A percentile compares a stretch with the other conserved stretches of the same genome.
Evolutionary conservation across 2,888 invertebrate species (phyloP).

Genomic region (Steromphala cineraria): DNA sequence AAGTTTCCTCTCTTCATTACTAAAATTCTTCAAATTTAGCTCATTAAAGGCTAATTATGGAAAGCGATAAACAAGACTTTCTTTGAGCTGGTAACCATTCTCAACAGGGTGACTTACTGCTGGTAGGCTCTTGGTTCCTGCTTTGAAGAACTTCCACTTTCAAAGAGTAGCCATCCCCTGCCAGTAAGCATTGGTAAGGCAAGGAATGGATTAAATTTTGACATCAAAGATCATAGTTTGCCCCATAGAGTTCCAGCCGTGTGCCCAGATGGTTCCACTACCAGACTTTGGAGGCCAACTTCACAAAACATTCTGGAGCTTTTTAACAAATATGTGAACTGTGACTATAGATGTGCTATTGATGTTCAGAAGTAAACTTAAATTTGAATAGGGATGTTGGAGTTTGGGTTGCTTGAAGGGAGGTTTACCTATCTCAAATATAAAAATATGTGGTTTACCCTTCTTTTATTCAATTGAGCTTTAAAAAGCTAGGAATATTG

Average conservation of each 20-base stretch:
- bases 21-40: neutral
- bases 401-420: no score
- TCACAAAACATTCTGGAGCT: no score
- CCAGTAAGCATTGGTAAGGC: neutral
- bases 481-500: no score
- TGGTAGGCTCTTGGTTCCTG: neutral
- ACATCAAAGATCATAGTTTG: neutral
- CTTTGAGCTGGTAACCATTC: neutral
- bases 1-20: no score
- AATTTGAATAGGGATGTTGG: no score
- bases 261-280: neutral
- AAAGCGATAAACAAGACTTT: neutral
- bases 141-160: neutral
- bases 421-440: no score
- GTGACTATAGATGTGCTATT: no score
- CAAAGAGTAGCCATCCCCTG: neutral
- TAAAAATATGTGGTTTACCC: no score
- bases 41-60: neutral
- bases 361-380: no score
- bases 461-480: no score
- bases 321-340: no score
- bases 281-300: neutral
- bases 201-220: neutral
- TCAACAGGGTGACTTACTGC: neutral
- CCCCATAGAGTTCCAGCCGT: neutral